Evolutionary conservation across 2,888 invertebrate species (phyloP), one percentile per base, ranked within the genome.

Genomic region (Lithophane socia): DNA sequence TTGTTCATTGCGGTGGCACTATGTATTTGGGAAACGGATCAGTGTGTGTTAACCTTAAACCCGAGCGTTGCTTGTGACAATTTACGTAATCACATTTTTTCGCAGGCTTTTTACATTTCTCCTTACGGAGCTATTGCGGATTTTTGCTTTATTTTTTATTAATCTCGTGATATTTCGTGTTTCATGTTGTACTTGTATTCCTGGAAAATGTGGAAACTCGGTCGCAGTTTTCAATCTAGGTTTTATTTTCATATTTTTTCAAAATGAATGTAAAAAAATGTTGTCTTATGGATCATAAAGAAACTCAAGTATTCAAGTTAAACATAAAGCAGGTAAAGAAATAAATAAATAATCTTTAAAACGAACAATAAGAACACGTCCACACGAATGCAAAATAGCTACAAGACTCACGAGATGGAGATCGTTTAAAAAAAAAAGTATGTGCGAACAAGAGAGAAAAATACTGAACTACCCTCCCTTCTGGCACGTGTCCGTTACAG

Each of bases 21-120:
- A 91, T 92, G 92, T 94, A 94, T 95, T 94, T 94, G 92, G 92
- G 89, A 89, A 91, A 91, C 91, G 91, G 92, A 93, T 93, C 92
- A 91, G 89, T 91, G 89, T 93, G 91, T 92, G 90, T 92, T 91
- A 92, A 92, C 93, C 92, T 92, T 90, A 89, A 91, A 89, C 90
- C 87, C 86, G 76, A 76, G 75, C 85, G 82, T 88, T 88, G 89
- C 90, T 89, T 90, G 92, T 92, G 92, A 91, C 91, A 92, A 91
- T 87, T 86, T 84, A 76, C 70, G 82, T 88, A 82, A 90, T 88
- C 86, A 82, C 82, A 85, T 84, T 88, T 87, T 85, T 84, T 79
- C 75, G 52, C 75, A 69, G 69, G 74, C 80, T 83, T 88, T 87
- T 77, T 73, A 77, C 64, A 63, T 88, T 86, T 79, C 29, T 71